phyloP scores from a whole-genome alignment of 2,797 vertebrate species.

The Hippoglossus hippoglossus region DNA sequence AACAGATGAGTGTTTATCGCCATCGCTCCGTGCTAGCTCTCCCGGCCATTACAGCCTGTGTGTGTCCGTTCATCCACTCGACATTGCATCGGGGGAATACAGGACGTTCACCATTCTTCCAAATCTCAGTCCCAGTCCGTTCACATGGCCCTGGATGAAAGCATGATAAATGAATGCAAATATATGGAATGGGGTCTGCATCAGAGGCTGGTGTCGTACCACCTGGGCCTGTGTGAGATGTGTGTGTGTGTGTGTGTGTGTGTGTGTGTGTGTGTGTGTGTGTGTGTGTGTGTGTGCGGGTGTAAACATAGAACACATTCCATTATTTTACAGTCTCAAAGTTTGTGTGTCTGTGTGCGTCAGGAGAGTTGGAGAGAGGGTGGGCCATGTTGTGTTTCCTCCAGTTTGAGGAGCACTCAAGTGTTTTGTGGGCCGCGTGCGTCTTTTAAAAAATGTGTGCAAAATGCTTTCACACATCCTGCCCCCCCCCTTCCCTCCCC shows the following conservation, averaged over 20 bases:
- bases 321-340: slow-evolving; percentile 31
- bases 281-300: slow-evolving; percentile 38
- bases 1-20: no score
- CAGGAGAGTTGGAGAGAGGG: no score
- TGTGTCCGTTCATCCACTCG: slow-evolving; percentile 13
- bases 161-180: slow-evolving; percentile 80
- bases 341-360: not conserved
- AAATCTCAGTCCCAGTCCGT: slow-evolving; percentile 40
- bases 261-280: slow-evolving; percentile 37
- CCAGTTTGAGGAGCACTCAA: no score
- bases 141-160: slow-evolving; percentile 66
- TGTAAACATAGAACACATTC: slow-evolving; percentile 39
- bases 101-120: slow-evolving; percentile 50
- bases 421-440: slow-evolving; percentile 2
- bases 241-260: slow-evolving; percentile 43
- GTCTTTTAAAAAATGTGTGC: slow-evolving; percentile 39
- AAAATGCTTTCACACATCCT: slow-evolving; percentile 51
- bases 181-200: slow-evolving; percentile 83
- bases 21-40: not conserved
- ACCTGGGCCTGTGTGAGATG: slow-evolving; percentile 51
- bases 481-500: slow-evolving; percentile 20
- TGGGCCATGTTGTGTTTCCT: no score
- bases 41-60: slow-evolving; percentile 15
- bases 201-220: slow-evolving; percentile 60
- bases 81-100: slow-evolving; percentile 42